Evolutionary conservation across 2,797 vertebrate species (phyloP).

Genomic region (Nyctalus aviator): DNA sequence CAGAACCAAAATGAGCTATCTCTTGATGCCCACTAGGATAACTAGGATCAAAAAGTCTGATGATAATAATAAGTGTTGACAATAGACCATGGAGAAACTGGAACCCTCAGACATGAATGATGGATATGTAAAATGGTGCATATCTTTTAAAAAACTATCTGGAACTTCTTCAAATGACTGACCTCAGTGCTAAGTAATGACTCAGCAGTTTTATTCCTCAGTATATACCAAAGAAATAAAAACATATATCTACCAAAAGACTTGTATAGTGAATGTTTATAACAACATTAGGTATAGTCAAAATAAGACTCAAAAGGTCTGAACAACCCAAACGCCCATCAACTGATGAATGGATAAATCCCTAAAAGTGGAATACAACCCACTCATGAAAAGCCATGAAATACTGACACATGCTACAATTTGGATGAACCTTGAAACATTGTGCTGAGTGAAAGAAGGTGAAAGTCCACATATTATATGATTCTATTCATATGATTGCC

Average conservation of each 20-base stretch:
- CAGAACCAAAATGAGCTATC: neutral
- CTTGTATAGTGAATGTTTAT: neutral
- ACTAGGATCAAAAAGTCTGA: neutral
- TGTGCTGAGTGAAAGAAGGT: neutral
- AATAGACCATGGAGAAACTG: neutral
- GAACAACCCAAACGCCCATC: neutral
- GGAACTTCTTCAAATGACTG: neutral
- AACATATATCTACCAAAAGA: neutral
- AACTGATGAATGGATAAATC: neutral
- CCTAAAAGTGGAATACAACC: neutral
- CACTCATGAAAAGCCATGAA: neutral
- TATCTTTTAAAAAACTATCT: neutral
- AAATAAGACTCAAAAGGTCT: neutral
- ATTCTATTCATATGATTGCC: neutral
- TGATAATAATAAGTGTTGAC: neutral
- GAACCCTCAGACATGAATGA: neutral
- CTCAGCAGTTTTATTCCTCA: neutral
- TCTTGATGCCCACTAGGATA: neutral
- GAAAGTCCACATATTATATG: neutral
- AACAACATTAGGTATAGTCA: neutral
- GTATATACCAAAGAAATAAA: slow-evolving; percentile 7
- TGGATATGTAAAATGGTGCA: neutral
- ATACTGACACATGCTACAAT: neutral
- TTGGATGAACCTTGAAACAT: neutral
- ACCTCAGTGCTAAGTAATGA: neutral